A percentile compares a stretch with the other conserved stretches of the same genome.
These are phyloP conservation scores for Empidonax alnorum DNA, from an alignment of 2,113 vertebrate genomes.

Conservation along the genomic window DNA sequence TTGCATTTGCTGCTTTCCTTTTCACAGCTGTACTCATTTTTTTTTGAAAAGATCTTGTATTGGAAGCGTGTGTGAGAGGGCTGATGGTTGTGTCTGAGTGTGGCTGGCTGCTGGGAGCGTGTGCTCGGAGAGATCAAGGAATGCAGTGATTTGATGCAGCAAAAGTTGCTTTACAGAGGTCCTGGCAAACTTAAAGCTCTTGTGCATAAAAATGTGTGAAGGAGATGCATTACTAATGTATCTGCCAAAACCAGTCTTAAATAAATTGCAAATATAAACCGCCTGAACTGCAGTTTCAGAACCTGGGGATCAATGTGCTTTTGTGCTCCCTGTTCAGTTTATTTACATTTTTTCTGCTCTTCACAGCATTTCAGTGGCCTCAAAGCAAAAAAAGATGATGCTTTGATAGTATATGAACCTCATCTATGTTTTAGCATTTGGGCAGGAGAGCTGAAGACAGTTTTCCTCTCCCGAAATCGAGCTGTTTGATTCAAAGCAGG, in stretches of 20 bases:
- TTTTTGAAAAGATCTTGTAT: neutral
- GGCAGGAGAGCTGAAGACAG: neutral
- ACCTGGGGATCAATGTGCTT: neutral
- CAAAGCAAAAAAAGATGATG: neutral
- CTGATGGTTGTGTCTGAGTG: neutral
- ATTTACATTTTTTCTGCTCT: neutral
- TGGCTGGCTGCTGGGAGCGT: constrained; percentile 12
- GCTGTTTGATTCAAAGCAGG: constrained; percentile 29
- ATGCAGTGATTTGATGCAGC: constrained; percentile 53
- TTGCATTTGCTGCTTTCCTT: neutral
- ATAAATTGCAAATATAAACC: constrained; percentile 24
- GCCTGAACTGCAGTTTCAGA: neutral
- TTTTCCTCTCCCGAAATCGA: neutral
- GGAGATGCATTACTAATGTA: neutral
- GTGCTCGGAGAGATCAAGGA: constrained; percentile 22
- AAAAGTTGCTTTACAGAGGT: constrained; percentile 47
- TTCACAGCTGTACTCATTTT: neutral
- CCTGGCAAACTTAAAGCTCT: constrained; percentile 38
- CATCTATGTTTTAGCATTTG: neutral
- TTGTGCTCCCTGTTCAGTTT: neutral
- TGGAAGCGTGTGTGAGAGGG: neutral
- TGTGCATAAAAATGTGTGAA: neutral
- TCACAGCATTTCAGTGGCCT: neutral
- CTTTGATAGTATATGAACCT: neutral
- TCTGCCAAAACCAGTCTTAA: constrained; percentile 1